Base-by-base conservation (phyloP, 2,797 vertebrate genomes). In the Babyrousa celebensis region DNA sequence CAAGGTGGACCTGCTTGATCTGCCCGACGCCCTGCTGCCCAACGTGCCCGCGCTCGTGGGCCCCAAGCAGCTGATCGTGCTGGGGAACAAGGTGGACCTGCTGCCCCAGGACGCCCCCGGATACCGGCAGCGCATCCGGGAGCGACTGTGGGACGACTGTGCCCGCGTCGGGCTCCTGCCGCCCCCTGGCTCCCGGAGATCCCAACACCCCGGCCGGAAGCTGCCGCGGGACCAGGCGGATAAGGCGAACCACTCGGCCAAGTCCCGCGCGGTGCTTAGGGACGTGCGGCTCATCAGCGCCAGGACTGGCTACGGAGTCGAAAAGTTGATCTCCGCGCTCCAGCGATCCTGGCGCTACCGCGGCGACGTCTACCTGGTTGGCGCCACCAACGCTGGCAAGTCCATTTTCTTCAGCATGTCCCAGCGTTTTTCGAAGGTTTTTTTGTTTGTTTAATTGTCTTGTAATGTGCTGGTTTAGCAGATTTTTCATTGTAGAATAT, bases 371-470 rank as follows among this genome's bases (percentile, higher is more conserved):
- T 99, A 99, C 96, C 98, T 99, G 77, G 98, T 99, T 84, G 99
- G 99, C 0, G 98, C 98, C 8, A 99, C 99, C 92, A 99, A 99
- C 77, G 98, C 99, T 0, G 99, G 99, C 60, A 99, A 99, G 98
- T 99, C 99, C 0, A 99, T 99, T 0, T 99, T 99, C 29, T 99
- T 99, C 98, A 99, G 99, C 95, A 96, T 98, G 1, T 98, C 99
- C 54, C 36, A 36, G 36, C 36, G 36, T 36, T 36, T 36, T 36
- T 36, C 4, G 36, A 36, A 4, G 36, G 36, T 36, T 36, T 36
- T 36, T 36, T 36, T 3, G 36, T 36, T 36, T 36, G 36, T 36
- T 36, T 36, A 36, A 36, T 36, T 36, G 36, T 36, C 36, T 36
- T 36, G 36, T 36, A 36, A 36, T 36, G 36, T 36, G 36, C 36